Evolutionary conservation across 1,140 invertebrate genomes (phyloP), one percentile per base, ranked within the genome.

Genomic region (Chrysoperla carnea): DNA sequence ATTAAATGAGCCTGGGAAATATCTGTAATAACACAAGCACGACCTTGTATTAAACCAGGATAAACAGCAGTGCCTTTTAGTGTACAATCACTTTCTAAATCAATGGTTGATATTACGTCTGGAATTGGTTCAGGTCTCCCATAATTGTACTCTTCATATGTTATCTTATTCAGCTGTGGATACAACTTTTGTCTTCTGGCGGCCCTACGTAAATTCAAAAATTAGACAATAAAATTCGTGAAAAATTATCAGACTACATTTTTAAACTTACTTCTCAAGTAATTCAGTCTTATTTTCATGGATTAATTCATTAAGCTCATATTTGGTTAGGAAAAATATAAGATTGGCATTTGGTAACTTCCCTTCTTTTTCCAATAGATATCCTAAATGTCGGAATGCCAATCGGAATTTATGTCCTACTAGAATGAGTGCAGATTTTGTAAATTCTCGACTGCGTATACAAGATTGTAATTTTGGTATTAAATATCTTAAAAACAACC

Each of bases 41-140:
- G 66, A 1, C 71, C 81, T 29, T 69, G 61, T 0, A 78, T 69
- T 13, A 65, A 62, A 13, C 84, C 84, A 9, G 67, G 60, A 52
- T 69, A 82, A 0, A 85, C 81, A 2, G 83, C 73, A 6, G 81
- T 81, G 13, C 79, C 84, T 53, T 55, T 48, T 28, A 79, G 47
- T 36, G 52, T 58, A 7, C 53, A 50, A 40, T 53, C 58, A 43
- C 52, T 27, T 58, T 23, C 12, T 40, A 29, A 4, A 44, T 51
- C 8, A 40, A 41, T 7, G 29, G 29, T n/a, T 43, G 44, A 29
- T 37, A 37, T 15, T 13, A 48, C 33, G 27, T 44, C 46, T 56
- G 40, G 6, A 63, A 50, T 17, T 13, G 72, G 71, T 37, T 60
- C 38, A 7, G 73, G 70, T 50, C 70, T 65, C 39, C 81, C 81